A percentile compares a stretch with the other conserved stretches of the same genome.
These are phyloP conservation scores for Periophthalmodon schlosseri DNA, from an alignment of 2,113 vertebrate species.

Conservation along the genomic window DNA sequence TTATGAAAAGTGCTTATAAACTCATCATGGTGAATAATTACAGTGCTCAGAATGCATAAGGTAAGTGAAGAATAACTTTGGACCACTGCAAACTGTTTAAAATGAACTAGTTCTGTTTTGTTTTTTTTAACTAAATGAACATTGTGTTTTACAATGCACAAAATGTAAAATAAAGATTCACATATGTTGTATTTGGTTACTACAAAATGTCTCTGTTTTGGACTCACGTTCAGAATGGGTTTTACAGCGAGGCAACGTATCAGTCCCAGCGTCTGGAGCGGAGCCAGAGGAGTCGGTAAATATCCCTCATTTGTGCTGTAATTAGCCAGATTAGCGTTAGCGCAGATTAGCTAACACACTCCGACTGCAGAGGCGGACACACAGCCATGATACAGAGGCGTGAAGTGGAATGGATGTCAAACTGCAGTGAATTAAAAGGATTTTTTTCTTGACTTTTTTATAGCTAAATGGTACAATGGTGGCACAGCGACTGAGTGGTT, in stretches of 20 bases:
- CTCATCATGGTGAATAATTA: too few species aligned
- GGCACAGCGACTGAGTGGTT: too few species aligned
- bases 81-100: too few species aligned
- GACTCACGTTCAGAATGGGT: conserved; percentile 47
- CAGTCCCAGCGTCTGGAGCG: conserved; percentile 43
- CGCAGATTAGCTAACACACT: conserved; percentile 60
- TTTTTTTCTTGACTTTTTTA: neutral
- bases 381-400: neutral
- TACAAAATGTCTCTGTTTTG: conserved; percentile 12
- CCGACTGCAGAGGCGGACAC: neutral
- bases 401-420: neutral
- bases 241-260: conserved; percentile 45
- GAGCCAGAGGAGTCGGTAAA: conserved; percentile 65
- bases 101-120: too few species aligned
- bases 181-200: too few species aligned
- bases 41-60: too few species aligned
- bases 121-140: too few species aligned
- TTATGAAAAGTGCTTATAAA: too few species aligned
- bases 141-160: too few species aligned
- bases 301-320: conserved; percentile 72
- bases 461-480: too few species aligned
- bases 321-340: conserved; percentile 75
- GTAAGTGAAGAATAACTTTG: too few species aligned
- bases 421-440: neutral
- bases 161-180: too few species aligned